phyloP scores from a whole-genome alignment of 2,888 invertebrate species.

The Orchestes rusci region DNA sequence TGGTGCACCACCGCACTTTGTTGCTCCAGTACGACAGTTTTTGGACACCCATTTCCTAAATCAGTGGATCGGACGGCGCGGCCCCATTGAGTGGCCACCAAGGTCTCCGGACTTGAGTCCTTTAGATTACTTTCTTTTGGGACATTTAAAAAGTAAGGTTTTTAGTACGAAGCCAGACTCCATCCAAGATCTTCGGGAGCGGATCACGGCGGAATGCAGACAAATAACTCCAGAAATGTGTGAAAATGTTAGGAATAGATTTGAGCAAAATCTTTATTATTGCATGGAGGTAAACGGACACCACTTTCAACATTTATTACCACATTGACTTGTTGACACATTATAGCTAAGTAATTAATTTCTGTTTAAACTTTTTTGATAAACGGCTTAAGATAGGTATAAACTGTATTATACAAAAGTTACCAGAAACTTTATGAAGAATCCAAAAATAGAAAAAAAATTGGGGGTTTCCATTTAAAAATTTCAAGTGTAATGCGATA shows the following conservation, averaged over 20 bases:
- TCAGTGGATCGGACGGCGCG: neutral
- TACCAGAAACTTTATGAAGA: too few relatives aligned
- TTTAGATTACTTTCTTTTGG: neutral
- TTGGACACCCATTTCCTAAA: neutral
- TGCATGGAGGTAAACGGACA: neutral
- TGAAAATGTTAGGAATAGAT: neutral
- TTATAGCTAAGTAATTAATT: too few relatives aligned
- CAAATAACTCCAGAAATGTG: neutral
- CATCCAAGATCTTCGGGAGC: neutral
- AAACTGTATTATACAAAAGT: too few relatives aligned
- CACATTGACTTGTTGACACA: too few relatives aligned
- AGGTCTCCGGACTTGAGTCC: neutral
- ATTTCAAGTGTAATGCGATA: too few relatives aligned
- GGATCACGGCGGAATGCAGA: neutral
- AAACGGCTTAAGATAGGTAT: too few relatives aligned
- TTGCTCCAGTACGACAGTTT: neutral
- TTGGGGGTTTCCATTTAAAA: too few relatives aligned
- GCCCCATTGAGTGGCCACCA: neutral
- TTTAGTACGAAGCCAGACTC: neutral
- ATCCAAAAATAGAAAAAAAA: too few relatives aligned
- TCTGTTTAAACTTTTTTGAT: too few relatives aligned
- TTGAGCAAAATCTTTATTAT: neutral
- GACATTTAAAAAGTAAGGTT: neutral
- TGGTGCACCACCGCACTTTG: neutral
- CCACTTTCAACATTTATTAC: neutral